Evolutionary conservation across 2,113 vertebrate genomes (phyloP).

Genomic region (Amphiprion percula): DNA sequence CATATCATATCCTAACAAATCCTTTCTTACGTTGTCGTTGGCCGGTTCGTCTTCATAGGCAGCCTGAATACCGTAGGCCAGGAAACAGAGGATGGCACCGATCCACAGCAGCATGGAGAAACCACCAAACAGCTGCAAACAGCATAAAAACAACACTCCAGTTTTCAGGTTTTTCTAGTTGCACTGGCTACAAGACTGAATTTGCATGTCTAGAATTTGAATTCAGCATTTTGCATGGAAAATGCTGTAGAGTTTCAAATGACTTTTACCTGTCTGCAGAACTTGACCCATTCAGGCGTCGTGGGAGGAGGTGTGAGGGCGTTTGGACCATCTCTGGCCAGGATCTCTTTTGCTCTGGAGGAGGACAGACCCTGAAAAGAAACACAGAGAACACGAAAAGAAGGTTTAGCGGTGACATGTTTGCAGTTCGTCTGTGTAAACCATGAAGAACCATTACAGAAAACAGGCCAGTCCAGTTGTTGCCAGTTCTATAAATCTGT

Average conservation of each 20-base stretch:
- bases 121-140: slow-evolving; percentile 91
- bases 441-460: neutral
- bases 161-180: neutral
- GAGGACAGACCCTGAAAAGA: slow-evolving; percentile 87
- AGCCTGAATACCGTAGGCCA: slow-evolving; percentile 90
- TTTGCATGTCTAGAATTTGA: slow-evolving; percentile 22
- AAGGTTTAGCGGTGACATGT: neutral
- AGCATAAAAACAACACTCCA: neutral
- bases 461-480: neutral
- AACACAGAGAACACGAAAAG: neutral
- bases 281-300: slow-evolving; percentile 97
- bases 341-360: slow-evolving; percentile 91
- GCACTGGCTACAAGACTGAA: accelerated
- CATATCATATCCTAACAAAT: neutral
- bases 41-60: slow-evolving; percentile 87
- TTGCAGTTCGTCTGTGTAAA: neutral
- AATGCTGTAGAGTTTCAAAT: neutral
- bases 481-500: neutral
- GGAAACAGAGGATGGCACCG: slow-evolving; percentile 95
- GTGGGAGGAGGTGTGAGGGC: slow-evolving; percentile 95
- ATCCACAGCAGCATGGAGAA: slow-evolving; percentile 98
- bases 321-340: slow-evolving; percentile 94
- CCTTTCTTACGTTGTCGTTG: slow-evolving; percentile 91
- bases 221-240: slow-evolving; percentile 6
- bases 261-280: slow-evolving; percentile 87